Evolutionary conservation across 2,797 vertebrate species (phyloP), one percentile per base, ranked within the genome.

Genomic region (Odontamblyopus rebecca): DNA sequence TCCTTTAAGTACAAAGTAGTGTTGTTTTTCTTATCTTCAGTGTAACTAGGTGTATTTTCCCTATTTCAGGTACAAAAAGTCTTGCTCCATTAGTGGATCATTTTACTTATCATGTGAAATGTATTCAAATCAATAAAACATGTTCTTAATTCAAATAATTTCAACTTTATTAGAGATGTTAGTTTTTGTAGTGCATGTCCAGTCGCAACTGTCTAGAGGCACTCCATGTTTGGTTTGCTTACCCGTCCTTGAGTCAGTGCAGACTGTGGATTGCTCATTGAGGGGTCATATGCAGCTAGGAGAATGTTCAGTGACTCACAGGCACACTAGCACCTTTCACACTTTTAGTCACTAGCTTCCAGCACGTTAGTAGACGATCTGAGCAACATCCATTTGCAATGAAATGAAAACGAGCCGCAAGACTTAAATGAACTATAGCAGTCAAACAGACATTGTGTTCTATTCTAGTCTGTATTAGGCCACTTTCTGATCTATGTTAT

Each of bases 191-290:
- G 35, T 72, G 67, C 23, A 63, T 8, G 51, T 84, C 68, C 72
- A 76, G 69, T 73, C 83, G 70, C 57, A 74, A 72, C 68, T 41
- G 82, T 82, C 71, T 80, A 75, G 76, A 84, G 78, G 44, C 72
- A 18, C 64, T 83, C 85, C 86, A 84, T 89, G 90, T 92, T 90
- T 89, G 88, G 89, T 79, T 87, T 85, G 80, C 78, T 68, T 61
- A 63, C 61, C 41, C 11, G 67, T 81, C 82, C 82, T 87, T 86
- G 41, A 44, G 41, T 44, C 41, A 44, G 41, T 12, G 41, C 41
- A 44, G 41, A 44, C 79, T 41, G 82, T 85, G 82, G 86, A 67
- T 85, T 87, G 79, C 89, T 89, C 86, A 88, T 78, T 48, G 74
- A 74, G 38, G n/a, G 82, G 83, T 88, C 80, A 85, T 83, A 82